Percentiles rank a stretch among this genome's conserved stretches.
Conservation (phyloP, 2,797 vertebrate species). For the Rhinatrema bivittatum region DNA sequence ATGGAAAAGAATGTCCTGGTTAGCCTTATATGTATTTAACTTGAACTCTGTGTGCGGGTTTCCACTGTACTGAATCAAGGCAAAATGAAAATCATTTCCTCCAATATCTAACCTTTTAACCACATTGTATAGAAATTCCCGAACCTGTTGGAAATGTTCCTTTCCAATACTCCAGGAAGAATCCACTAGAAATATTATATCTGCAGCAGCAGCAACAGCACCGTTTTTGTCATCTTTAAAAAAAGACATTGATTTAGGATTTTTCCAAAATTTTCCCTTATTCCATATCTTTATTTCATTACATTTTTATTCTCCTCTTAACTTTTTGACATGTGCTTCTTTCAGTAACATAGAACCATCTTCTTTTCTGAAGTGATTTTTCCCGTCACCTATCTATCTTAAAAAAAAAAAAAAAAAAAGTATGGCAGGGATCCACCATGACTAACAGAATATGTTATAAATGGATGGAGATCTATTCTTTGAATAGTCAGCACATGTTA, state of each 20-base stretch:
- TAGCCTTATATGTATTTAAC: constrained; percentile 67
- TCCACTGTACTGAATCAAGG: constrained; percentile 70
- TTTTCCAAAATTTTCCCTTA: constrained; percentile 26
- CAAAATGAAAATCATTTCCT: constrained; percentile 67
- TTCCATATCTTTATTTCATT: background rate
- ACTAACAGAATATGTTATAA: too few relatives aligned
- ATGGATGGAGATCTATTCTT: too few relatives aligned
- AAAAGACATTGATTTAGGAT: constrained; percentile 64
- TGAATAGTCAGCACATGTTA: too few relatives aligned
- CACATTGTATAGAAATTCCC: constrained; percentile 76
- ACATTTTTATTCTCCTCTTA: accelerated
- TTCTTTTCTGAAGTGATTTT: background rate
- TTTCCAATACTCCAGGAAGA: constrained; percentile 76
- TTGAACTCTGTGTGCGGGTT: constrained; percentile 69
- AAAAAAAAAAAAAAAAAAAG: background rate
- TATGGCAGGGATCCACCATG: too few relatives aligned
- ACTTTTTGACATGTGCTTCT: background rate
- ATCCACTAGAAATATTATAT: constrained; percentile 92
- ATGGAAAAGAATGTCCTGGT: constrained; percentile 65
- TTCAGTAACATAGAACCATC: accelerated
- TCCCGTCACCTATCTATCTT: background rate
- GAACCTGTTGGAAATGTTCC: constrained; percentile 78
- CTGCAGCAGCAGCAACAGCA: constrained; percentile 53
- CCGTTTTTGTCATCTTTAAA: constrained; percentile 73
- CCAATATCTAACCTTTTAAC: constrained; percentile 66